Evolutionary conservation across 2,797 vertebrate genomes (phyloP).

Genomic region (Selene dorsalis): DNA sequence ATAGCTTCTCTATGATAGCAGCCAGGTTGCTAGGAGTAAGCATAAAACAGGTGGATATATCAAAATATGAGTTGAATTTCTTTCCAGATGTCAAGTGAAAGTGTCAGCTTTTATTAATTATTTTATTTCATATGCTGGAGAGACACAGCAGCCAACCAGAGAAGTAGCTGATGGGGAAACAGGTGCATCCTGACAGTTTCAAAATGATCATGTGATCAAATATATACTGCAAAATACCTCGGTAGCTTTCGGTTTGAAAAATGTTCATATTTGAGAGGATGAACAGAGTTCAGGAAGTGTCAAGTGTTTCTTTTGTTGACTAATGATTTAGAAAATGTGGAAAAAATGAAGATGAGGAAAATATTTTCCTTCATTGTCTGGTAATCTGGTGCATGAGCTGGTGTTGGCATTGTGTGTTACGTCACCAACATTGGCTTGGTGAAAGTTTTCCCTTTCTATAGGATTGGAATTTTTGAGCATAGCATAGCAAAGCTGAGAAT

Average conservation of each 20-base stretch:
- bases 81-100: no score
- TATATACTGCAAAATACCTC: no score
- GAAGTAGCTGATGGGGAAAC: no score
- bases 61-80: no score
- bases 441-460: slow-evolving; percentile 46
- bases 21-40: no score
- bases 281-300: not conserved
- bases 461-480: slow-evolving; percentile 42
- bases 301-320: not conserved
- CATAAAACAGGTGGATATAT: no score
- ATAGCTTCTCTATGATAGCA: no score
- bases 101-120: no score
- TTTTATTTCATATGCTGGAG: no score
- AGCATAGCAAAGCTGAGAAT: slow-evolving; percentile 52
- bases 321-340: not conserved
- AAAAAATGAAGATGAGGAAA: not conserved
- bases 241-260: not conserved
- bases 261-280: not conserved
- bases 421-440: not conserved
- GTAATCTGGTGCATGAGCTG: not conserved
- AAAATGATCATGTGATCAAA: no score
- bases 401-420: not conserved
- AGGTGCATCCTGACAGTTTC: no score
- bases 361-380: not conserved
- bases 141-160: no score